Conservation (phyloP, 2,888 invertebrate genomes). For the Agrenia bidenticulata region DNA sequence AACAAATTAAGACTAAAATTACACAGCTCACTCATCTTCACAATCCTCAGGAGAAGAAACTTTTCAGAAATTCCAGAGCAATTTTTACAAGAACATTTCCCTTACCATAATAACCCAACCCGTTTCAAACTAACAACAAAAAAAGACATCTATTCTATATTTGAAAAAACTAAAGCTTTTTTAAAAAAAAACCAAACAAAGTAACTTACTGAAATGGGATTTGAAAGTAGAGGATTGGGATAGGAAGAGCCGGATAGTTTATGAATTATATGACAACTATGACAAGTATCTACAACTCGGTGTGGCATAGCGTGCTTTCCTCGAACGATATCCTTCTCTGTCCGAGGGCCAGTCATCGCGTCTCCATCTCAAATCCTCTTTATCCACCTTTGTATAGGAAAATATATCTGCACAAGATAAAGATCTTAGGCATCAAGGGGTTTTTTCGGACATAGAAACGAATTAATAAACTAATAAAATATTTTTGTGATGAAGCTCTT, state of each 20-base stretch:
- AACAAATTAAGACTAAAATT: conserved; percentile 5
- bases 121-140: no score
- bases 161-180: background rate
- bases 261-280: conserved; percentile 44
- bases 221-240: conserved; percentile 14
- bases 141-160: no score
- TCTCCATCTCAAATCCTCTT: conserved; percentile 46
- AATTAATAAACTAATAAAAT: no score
- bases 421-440: no score
- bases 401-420: no score
- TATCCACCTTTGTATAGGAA: no score
- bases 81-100: no score
- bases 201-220: background rate
- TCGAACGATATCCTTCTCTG: conserved; percentile 26
- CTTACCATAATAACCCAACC: no score
- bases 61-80: no score
- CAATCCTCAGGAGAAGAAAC: no score
- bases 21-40: conserved; percentile 6
- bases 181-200: background rate
- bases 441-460: no score
- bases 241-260: background rate
- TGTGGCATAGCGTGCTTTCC: conserved; percentile 20
- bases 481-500: no score
- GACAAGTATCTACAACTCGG: conserved; percentile 26
- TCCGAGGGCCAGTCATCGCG: conserved; percentile 51